phyloP scores from a whole-genome alignment of 2,797 vertebrate genomes.

The Phataginus tetradactyla region DNA sequence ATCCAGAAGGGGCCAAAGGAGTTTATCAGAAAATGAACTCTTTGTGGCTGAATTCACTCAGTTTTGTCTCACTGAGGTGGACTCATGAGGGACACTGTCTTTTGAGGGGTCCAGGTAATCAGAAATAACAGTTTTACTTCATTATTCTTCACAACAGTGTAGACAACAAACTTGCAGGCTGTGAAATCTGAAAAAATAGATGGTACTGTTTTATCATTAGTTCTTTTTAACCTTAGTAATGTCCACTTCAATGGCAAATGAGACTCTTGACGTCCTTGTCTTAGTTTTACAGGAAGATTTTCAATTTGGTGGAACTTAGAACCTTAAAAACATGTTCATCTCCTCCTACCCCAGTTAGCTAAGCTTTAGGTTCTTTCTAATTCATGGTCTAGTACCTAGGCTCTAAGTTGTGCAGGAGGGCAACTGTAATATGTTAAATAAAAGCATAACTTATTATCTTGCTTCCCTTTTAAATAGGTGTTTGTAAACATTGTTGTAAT shows the following conservation, averaged over 20 bases:
- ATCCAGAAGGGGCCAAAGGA: background rate
- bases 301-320: constrained; percentile 8
- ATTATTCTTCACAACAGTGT: background rate
- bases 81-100: background rate
- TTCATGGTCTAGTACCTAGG: constrained; percentile 5
- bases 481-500: constrained; percentile 18
- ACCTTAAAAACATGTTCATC: background rate
- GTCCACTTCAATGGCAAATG: background rate
- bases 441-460: constrained; percentile 42
- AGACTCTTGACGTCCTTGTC: background rate
- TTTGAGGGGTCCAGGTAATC: constrained; percentile 9
- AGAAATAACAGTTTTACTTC: constrained; percentile 26
- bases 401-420: background rate
- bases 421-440: constrained; percentile 53
- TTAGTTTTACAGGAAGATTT: constrained; percentile 36
- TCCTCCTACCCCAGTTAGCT: background rate
- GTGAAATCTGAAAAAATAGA: constrained; percentile 45
- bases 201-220: background rate
- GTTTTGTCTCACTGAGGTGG: background rate
- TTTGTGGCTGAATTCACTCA: constrained; percentile 13
- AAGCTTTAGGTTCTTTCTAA: constrained; percentile 11
- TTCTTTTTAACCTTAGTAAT: constrained; percentile 55
- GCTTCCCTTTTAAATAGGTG: constrained; percentile 35
- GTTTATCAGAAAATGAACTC: constrained; percentile 35
- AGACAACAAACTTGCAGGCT: constrained; percentile 20